phyloP scores from a whole-genome alignment of 2,888 invertebrate genomes.

The Drosophila prolongata region DNA sequence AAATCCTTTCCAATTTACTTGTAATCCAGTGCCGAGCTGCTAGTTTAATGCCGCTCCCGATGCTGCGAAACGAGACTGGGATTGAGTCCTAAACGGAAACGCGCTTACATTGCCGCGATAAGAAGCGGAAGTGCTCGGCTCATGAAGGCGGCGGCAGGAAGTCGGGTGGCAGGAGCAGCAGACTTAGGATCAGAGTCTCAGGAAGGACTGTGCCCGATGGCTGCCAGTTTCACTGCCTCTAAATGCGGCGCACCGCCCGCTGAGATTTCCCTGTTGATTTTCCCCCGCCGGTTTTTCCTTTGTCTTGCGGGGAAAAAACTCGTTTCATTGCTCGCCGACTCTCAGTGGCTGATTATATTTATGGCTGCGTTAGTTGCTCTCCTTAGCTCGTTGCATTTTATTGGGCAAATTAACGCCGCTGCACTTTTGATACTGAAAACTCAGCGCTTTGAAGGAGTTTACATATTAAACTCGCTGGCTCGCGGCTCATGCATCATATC shows the following conservation, averaged over 20 bases:
- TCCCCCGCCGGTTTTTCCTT: constrained; percentile 20
- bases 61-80: constrained; percentile 29
- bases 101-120: constrained; percentile 77
- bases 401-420: constrained; percentile 42
- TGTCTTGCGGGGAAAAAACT: constrained; percentile 33
- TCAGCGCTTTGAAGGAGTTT: constrained; percentile 30
- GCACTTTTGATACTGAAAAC: constrained; percentile 31
- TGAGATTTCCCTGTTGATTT: constrained; percentile 36
- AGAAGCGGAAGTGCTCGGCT: constrained; percentile 75
- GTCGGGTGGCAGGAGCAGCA: constrained; percentile 16
- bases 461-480: constrained; percentile 53
- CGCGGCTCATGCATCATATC: constrained; percentile 49
- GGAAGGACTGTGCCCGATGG: constrained; percentile 55
- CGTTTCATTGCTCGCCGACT: constrained; percentile 22
- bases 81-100: constrained; percentile 71
- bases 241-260: constrained; percentile 60
- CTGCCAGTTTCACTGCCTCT: constrained; percentile 64
- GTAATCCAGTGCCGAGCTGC: constrained; percentile 68
- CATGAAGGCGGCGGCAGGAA: constrained; percentile 37
- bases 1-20: constrained; percentile 76
- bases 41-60: constrained; percentile 55
- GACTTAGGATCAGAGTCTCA: constrained; percentile 19
- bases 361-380: constrained; percentile 48
- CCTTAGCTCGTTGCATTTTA: constrained; percentile 43
- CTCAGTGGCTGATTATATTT: constrained; percentile 67